Evolutionary conservation across 2,113 vertebrate genomes (phyloP), one percentile per base, ranked within the genome.

Genomic region (Dipodomys merriami): DNA sequence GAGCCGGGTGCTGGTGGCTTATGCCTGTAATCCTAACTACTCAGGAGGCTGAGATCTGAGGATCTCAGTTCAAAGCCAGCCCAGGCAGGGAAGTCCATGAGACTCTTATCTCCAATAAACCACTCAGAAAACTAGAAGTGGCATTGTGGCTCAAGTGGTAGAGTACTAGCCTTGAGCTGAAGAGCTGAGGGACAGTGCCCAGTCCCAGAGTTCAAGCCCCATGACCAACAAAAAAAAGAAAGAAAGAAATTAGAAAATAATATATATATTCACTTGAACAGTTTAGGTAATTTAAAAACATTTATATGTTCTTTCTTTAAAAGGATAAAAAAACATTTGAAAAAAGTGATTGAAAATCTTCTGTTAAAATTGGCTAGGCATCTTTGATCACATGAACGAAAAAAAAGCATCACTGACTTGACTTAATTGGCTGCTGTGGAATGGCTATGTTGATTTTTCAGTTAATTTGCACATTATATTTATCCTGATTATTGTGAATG

Each of bases 291-390:
- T 87, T 80, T 85, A 91, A 81, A 15, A 87, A 64, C 69, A 18
- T 80, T 91, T 64, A 62, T 65, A 62, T 22, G 16, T 62, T 90
- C 19, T 95, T 94, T 83, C 68, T 90, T 91, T 93, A 84, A 89
- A 60, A 89, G 46, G 94, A 94, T 81, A 85, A n/a, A 82, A n/a
- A 82, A 95, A 44, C 20, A 94, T 93, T 96, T 81, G 78, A 95
- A 53, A 65, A 39, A 71, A 68, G 76, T 91, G 85, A 91, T 86
- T 76, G 19, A 60, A 5, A 25, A 94, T 96, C 46, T 91, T 94
- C 2, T 25, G 49, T 97, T 39, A 86, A 64, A 25, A 73, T 30
- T 96, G 77, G 11, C 19, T 76, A 23, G 83, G 44, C 80, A 20
- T 96, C 46, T 91, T 92, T 95, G 78, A 83, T 95, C 77, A 86